Base-by-base conservation (phyloP, 2,113 vertebrate species). In the Orycteropus afer region DNA sequence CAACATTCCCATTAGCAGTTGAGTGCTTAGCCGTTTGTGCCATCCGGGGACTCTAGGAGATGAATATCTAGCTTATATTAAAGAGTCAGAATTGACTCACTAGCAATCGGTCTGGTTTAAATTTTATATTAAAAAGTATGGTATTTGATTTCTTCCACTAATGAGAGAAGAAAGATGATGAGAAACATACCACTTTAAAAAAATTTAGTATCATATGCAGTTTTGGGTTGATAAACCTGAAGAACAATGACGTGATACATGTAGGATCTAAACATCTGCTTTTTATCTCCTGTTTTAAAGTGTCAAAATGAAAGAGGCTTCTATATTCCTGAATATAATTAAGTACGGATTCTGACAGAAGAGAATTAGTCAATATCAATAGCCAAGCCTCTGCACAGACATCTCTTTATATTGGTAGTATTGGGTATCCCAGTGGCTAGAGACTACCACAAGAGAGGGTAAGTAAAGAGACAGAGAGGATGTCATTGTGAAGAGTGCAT, bases 231-330 rank as follows among this genome's bases (percentile, higher is more conserved):
- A 59, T 42, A 86, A 77, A 45, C 12, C 13, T n/a, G 13, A 90
- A 90, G 94, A 97, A 95, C 37, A 85, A 83, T 23, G 15, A 51
- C 51, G 15, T 81, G 14, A 14, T 57, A 14, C 63, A 67, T 83
- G 29, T 5, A 88, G 45, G 67, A 69, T 18, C 9, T 4, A 61
- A 42, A 87, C 22, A n/a, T 27, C 6, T 57, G 90, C 42, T 74
- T 77, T 51, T 88, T 49, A 93, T 37, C 67, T n/a, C n/a, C n/a
- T 95, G 29, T 47, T 92, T 59, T 86, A 73, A 96, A 96, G 79
- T 74, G 15, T 51, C 94, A 78, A 96, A 92, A 95, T 95, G 67
- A 94, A 73, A 73, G 51, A 77, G 55, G 12, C 22, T 34, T n/a
- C 1, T 32, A 4, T 7, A 15, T 34, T 12, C 23, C 74, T 49